Conservation (phyloP, 1,140 invertebrate genomes). For the Himalopsyche phryganea region DNA sequence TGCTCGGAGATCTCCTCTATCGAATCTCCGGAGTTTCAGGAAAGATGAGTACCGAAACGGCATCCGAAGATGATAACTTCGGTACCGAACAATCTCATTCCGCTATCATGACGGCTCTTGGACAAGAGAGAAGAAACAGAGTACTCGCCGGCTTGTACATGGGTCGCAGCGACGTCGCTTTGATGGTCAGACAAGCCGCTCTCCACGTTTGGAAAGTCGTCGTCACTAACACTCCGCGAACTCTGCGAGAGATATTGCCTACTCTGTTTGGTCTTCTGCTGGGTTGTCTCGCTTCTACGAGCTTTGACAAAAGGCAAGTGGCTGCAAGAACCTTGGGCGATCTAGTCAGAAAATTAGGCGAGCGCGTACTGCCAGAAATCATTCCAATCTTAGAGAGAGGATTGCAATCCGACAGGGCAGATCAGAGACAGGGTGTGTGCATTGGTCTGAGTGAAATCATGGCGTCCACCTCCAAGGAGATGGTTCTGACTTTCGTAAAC, state of each 20-base stretch:
- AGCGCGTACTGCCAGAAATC: constrained; percentile 95
- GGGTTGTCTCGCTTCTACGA: constrained; percentile 91
- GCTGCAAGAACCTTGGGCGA: constrained; percentile 95
- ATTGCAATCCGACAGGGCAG: constrained; percentile 82
- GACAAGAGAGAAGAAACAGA: constrained; percentile 84
- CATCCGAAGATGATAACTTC: constrained; percentile 98
- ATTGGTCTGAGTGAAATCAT: constrained; percentile 98
- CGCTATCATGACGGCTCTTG: constrained; percentile 85
- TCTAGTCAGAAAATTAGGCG: constrained; percentile 94
- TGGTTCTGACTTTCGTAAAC: constrained; percentile 91
- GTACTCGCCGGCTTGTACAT: constrained; percentile 96
- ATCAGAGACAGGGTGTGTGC: constrained; percentile 96
- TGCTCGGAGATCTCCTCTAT: constrained; percentile 95
- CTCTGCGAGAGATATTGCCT: constrained; percentile 93
- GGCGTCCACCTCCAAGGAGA: constrained; percentile 91
- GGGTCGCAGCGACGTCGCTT: constrained; percentile 93
- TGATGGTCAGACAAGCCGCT: constrained; percentile 95
- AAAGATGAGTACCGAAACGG: constrained; percentile 98
- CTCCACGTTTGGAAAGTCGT: constrained; percentile 98
- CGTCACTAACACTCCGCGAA: constrained; percentile 94
- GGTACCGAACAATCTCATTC: constrained; percentile 94
- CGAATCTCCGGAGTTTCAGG: constrained; percentile 95
- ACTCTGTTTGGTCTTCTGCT: constrained; percentile 89
- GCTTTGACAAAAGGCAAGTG: constrained; percentile 93
- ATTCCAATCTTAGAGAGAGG: constrained; percentile 95